phyloP scores from a whole-genome alignment of 2,113 vertebrate genomes.

The Bettongia penicillata region DNA sequence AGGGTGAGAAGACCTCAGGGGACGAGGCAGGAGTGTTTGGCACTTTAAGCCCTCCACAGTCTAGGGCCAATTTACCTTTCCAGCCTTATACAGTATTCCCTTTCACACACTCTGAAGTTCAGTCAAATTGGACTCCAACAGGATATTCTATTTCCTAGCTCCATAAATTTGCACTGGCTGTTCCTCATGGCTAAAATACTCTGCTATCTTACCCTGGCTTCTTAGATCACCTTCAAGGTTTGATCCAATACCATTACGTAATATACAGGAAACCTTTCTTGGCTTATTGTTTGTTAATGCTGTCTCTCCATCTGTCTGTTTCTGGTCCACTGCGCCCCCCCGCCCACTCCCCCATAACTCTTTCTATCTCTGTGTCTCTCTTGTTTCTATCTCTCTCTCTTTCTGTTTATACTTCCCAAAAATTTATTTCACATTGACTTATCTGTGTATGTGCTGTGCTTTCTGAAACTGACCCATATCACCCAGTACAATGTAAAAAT shows the following conservation, averaged over 20 bases:
- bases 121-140: background rate
- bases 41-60: background rate
- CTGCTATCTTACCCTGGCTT: background rate
- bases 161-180: background rate
- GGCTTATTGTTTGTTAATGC: background rate
- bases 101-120: background rate
- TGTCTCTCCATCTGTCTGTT: too few relatives aligned
- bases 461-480: background rate
- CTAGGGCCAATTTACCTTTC: background rate
- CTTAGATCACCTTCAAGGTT: background rate
- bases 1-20: background rate
- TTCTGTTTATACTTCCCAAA: background rate
- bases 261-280: background rate
- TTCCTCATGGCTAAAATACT: background rate
- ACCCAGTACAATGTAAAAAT: background rate
- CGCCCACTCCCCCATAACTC: too few relatives aligned
- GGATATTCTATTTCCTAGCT: background rate
- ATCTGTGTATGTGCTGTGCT: background rate
- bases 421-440: background rate
- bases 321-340: too few relatives aligned
- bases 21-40: background rate
- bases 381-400: background rate
- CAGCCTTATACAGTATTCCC: background rate
- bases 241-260: background rate
- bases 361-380: background rate